Percentiles rank a stretch among this genome's conserved stretches.
Evolutionary conservation across 2,797 vertebrate genomes (phyloP).

Genomic region (Ambastaia sidthimunki): DNA sequence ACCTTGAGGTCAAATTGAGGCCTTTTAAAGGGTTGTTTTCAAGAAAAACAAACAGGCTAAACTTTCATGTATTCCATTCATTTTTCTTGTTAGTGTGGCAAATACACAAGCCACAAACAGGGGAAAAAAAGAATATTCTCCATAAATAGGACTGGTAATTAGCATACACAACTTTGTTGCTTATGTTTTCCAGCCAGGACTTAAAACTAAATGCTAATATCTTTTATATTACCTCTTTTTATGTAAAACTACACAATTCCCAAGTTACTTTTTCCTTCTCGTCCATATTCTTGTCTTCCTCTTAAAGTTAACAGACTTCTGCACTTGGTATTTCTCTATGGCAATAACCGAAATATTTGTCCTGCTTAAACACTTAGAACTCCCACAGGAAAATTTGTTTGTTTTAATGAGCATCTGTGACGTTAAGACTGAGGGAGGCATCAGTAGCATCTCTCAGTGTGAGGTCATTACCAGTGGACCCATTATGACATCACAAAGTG

Average conservation of each 20-base stretch:
- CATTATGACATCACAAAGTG: conserved; percentile 39
- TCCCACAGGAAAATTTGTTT: conserved; percentile 22
- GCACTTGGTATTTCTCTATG: conserved; percentile 48
- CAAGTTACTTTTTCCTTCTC: not conserved
- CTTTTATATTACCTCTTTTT: conserved; percentile 57
- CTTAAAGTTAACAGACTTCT: conserved; percentile 25
- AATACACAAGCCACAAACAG: not conserved
- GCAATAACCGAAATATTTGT: conserved; percentile 22
- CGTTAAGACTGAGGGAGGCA: not conserved
- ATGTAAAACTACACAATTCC: conserved; percentile 44
- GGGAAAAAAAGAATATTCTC: not conserved
- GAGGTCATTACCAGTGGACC: conserved; percentile 9
- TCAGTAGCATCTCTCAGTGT: not conserved
- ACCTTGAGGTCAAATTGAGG: conserved; percentile 16
- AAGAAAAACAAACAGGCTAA: not conserved
- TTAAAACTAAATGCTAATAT: conserved; percentile 44
- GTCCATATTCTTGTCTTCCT: not conserved
- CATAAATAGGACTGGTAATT: conserved; percentile 60
- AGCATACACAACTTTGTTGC: conserved; percentile 58
- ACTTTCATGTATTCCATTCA: conserved; percentile 18
- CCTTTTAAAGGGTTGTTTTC: not conserved
- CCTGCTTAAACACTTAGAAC: conserved; percentile 13
- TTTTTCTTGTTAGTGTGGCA: conserved; percentile 27
- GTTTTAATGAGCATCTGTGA: conserved; percentile 14
- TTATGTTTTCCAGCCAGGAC: not conserved